Conservation (phyloP, 2,797 vertebrate genomes). For the Lutjanus campechanus region DNA sequence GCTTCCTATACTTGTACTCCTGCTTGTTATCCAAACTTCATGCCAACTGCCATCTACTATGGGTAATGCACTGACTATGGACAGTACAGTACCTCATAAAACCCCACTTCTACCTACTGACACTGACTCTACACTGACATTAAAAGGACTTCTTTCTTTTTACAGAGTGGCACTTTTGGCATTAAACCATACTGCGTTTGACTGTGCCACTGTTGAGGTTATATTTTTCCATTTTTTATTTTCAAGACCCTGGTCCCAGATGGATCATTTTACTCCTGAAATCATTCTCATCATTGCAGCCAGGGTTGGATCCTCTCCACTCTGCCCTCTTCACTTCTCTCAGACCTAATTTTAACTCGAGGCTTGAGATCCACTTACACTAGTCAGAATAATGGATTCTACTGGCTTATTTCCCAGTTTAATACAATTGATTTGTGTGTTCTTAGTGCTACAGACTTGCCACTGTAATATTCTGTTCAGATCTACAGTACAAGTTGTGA, state of each 20-base stretch:
- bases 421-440: conserved; percentile 1
- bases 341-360: conserved; percentile 26
- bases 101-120: too few relatives aligned
- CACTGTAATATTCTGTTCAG: conserved; percentile 1
- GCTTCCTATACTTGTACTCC: too few relatives aligned
- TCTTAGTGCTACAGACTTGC: background rate
- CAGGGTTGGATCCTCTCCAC: background rate
- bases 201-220: background rate
- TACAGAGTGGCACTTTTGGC: background rate
- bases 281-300: background rate
- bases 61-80: too few relatives aligned
- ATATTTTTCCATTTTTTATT: background rate
- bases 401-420: conserved; percentile 28
- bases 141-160: too few relatives aligned
- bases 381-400: conserved; percentile 25
- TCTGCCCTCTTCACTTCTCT: conserved; percentile 16
- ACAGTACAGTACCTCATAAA: too few relatives aligned
- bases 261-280: conserved; percentile 3
- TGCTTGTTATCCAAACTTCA: too few relatives aligned
- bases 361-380: conserved; percentile 15
- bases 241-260: background rate
- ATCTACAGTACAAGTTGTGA: conserved; percentile 3
- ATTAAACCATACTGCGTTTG: background rate
- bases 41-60: too few relatives aligned
- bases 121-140: too few relatives aligned